phyloP scores from a whole-genome alignment of 1,140 invertebrate species.

The Lordiphosa mommai region DNA sequence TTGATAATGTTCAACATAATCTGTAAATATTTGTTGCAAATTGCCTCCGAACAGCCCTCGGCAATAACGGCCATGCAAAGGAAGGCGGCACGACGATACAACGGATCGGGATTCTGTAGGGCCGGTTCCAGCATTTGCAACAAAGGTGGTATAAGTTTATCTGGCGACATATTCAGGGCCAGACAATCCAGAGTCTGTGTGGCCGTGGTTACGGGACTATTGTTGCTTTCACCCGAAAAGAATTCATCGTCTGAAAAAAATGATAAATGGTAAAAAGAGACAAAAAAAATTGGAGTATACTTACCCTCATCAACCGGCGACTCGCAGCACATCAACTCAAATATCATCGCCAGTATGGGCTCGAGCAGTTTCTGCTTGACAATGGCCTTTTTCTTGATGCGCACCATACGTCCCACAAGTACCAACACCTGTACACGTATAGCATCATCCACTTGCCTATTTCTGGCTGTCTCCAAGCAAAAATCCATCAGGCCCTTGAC shows the following conservation, averaged over 20 bases:
- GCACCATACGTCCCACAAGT: conserved; percentile 84
- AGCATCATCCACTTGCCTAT: conserved; percentile 81
- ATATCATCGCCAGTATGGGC: conserved; percentile 86
- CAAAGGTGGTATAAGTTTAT: conserved; percentile 87
- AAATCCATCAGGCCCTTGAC: conserved; percentile 85
- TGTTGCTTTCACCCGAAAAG: conserved; percentile 21
- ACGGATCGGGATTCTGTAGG: conserved; percentile 82
- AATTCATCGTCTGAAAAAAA: conserved; percentile 21
- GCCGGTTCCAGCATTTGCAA: conserved; percentile 84
- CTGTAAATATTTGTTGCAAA: conserved; percentile 86
- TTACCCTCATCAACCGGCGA: conserved; percentile 83
- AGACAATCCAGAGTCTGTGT: conserved; percentile 88
- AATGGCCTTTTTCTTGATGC: conserved; percentile 87
- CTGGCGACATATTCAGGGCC: conserved; percentile 88
- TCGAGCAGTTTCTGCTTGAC: conserved; percentile 87
- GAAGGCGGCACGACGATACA: conserved; percentile 86
- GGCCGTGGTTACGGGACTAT: conserved; percentile 83
- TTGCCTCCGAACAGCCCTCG: conserved; percentile 90
- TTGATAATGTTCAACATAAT: conserved; percentile 86
- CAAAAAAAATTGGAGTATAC: conserved; percentile 1
- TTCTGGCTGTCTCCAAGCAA: conserved; percentile 83
- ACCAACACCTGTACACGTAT: conserved; percentile 85
- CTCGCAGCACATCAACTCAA: conserved; percentile 84
- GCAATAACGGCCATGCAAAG: conserved; percentile 87
- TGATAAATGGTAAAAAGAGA: background rate